Percentiles rank a stretch among this genome's conserved stretches.
Conservation (phyloP, 2,888 invertebrate genomes). For the Himalopsyche anomala region DNA sequence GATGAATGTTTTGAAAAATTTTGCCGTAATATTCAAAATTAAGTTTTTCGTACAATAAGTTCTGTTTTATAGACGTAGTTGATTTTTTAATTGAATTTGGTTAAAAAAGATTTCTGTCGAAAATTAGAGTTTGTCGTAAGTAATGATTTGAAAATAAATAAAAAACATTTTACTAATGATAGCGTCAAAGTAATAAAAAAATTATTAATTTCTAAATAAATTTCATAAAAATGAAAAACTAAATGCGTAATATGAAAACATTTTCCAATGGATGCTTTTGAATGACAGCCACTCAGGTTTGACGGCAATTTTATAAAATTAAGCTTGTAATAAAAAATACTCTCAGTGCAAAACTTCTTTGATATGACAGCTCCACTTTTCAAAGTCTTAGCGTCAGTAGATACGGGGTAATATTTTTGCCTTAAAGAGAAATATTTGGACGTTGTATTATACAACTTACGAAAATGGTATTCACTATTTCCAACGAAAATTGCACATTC, state of each 20-base stretch:
- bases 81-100: too few species aligned
- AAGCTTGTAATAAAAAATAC: slow-evolving; percentile 32
- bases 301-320: slow-evolving; percentile 35
- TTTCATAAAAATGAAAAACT: neutral
- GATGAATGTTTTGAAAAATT: too few species aligned
- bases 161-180: too few species aligned
- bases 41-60: too few species aligned
- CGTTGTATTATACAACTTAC: neutral
- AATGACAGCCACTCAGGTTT: neutral
- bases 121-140: too few species aligned
- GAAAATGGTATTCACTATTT: neutral
- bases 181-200: neutral
- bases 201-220: neutral
- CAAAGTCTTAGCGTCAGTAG: slow-evolving; percentile 18
- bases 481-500: too few species aligned
- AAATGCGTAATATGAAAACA: neutral
- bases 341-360: neutral
- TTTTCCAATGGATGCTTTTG: slow-evolving; percentile 27
- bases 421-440: slow-evolving; percentile 31
- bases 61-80: too few species aligned
- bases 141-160: too few species aligned
- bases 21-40: too few species aligned
- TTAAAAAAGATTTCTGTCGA: too few species aligned
- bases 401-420: neutral
- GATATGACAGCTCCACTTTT: slow-evolving; percentile 33